These are phyloP conservation scores for Amphiprion ocellaris DNA, from an alignment of 2,113 vertebrate species.

Conservation along the genomic window DNA sequence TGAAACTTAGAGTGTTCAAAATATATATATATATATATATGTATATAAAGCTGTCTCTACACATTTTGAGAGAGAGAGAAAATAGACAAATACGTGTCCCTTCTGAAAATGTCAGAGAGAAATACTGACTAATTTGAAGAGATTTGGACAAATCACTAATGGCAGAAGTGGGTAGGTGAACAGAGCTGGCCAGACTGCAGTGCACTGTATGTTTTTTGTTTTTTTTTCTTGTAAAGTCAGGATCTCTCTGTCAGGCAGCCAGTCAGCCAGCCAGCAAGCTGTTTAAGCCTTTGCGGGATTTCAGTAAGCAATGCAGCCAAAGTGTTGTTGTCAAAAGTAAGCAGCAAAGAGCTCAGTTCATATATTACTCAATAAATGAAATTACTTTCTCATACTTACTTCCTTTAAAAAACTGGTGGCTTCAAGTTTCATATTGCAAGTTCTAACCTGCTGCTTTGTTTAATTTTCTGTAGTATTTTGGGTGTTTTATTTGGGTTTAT, in stretches of 20 bases:
- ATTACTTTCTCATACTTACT: background rate
- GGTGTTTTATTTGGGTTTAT: too few species aligned
- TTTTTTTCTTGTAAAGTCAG: background rate
- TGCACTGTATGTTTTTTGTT: background rate
- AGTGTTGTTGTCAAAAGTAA: background rate
- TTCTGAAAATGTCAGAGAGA: too few species aligned
- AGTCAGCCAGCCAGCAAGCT: background rate
- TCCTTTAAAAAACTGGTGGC: background rate
- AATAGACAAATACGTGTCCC: background rate
- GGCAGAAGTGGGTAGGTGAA: background rate
- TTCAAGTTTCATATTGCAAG: too few species aligned
- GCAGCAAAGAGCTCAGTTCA: background rate
- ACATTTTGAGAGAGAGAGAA: too few species aligned
- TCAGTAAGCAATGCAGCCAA: background rate
- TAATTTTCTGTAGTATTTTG: too few species aligned
- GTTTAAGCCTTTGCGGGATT: constrained; percentile 7
- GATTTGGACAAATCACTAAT: too few species aligned
- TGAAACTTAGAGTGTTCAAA: background rate
- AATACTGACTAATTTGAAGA: too few species aligned
- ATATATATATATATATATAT: background rate
- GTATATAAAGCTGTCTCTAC: background rate
- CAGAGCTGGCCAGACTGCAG: background rate
- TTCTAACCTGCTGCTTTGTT: too few species aligned
- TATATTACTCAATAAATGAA: background rate
- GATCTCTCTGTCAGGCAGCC: background rate